phyloP scores from a whole-genome alignment of 2,113 vertebrate genomes.

The Platichthys flesus region DNA sequence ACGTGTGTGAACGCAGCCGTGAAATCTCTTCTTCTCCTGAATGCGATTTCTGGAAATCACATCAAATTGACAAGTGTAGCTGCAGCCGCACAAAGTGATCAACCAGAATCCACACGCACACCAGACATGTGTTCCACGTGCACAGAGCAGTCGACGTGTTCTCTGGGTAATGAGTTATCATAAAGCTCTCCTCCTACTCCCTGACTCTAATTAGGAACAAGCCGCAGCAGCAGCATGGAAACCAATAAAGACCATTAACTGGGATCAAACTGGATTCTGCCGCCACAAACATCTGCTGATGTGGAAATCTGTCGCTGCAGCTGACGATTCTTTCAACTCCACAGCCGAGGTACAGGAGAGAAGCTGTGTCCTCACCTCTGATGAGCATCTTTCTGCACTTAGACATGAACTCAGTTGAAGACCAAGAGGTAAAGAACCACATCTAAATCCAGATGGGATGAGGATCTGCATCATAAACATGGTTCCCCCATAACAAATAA shows the following conservation, averaged over 20 bases:
- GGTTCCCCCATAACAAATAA: no score
- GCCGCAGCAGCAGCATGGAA: slow-evolving; percentile 40
- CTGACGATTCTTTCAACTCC: not conserved
- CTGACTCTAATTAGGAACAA: slow-evolving; percentile 55
- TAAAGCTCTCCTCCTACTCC: slow-evolving; percentile 68
- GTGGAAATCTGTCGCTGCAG: not conserved
- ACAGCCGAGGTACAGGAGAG: not conserved
- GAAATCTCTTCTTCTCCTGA: slow-evolving; percentile 56
- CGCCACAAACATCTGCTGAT: slow-evolving; percentile 30
- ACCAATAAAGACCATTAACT: slow-evolving; percentile 42
- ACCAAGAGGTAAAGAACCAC: no score
- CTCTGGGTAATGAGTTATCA: slow-evolving; percentile 55
- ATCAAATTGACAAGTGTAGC: slow-evolving; percentile 50
- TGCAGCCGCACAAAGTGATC: slow-evolving; percentile 11
- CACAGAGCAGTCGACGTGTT: not conserved
- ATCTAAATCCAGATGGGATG: no score
- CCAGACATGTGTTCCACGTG: not conserved
- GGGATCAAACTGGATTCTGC: slow-evolving; percentile 52
- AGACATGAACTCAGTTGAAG: no score
- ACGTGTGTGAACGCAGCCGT: slow-evolving; percentile 34
- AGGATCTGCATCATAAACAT: no score
- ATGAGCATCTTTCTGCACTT: no score
- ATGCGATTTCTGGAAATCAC: slow-evolving; percentile 43
- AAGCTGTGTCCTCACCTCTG: not conserved
- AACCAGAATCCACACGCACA: not conserved